Percentiles rank a stretch among this genome's conserved stretches.
Conservation (phyloP, 2,888 invertebrate genomes). For the Chymomyza caudatula region DNA sequence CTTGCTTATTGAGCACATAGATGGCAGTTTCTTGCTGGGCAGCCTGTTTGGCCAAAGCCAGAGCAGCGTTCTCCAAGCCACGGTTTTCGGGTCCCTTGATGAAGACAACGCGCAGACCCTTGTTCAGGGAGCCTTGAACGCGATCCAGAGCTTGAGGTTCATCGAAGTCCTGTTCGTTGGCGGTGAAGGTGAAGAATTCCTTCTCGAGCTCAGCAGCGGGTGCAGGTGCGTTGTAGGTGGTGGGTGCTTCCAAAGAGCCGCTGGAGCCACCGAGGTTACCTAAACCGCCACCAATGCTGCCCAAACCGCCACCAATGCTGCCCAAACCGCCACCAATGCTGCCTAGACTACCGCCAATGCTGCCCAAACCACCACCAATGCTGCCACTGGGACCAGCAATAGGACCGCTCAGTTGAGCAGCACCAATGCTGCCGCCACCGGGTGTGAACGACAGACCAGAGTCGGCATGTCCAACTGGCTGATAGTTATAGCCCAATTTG, state of each 20-base stretch:
- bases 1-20: conserved; percentile 73
- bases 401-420: conserved; percentile 14
- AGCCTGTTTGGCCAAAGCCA: conserved; percentile 66
- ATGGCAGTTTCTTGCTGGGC: conserved; percentile 73
- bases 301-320: conserved; percentile 5
- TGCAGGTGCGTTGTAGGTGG: conserved; percentile 67
- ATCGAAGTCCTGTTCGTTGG: conserved; percentile 73
- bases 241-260: conserved; percentile 47
- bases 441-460: conserved; percentile 60
- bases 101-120: conserved; percentile 74
- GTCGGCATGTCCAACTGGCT: conserved; percentile 60
- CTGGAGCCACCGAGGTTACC: conserved; percentile 26
- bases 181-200: conserved; percentile 74
- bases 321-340: background rate
- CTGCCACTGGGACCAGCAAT: background rate
- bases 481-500: conserved; percentile 73
- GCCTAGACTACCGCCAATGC: conserved; percentile 8
- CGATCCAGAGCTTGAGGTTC: conserved; percentile 55
- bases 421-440: conserved; percentile 19
- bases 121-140: conserved; percentile 59
- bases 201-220: conserved; percentile 68
- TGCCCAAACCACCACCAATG: conserved; percentile 1
- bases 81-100: conserved; percentile 76
- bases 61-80: conserved; percentile 68
- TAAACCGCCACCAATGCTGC: conserved; percentile 22